Evolutionary conservation across 2,797 vertebrate species (phyloP), one percentile per base, ranked within the genome.

Genomic region (Valencia hispanica): DNA sequence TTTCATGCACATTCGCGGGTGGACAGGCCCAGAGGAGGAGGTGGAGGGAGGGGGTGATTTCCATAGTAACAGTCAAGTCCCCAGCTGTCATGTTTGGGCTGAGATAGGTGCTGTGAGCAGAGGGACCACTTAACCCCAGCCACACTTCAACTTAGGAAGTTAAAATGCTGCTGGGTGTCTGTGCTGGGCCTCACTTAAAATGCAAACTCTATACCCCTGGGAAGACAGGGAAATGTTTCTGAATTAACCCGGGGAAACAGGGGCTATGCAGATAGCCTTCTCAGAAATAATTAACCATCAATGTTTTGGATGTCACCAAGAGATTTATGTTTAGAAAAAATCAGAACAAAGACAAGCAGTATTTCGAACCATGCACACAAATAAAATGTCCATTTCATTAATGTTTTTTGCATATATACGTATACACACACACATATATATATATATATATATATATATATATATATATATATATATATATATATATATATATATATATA

Each of bases 61-160:
- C 95, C 94, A 95, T 95, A 92, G 96, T 93, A 95, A 95, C 94
- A 94, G 94, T 92, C 92, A 91, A 94, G 94, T 95, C 94, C 93
- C 94, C 95, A 95, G 96, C 95, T 96, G 96, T 96, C 94, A 95
- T 91, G 93, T 94, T 94, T 94, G 91, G 93, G 93, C 90, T 93
- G 90, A 94, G 94, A 94, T 93, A 93, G 94, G 94, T 94, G 94
- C 93, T 89, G 87, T 94, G 93, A 95, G 95, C 94, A 93, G 82
- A 87, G 95, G 95, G 95, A 95, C 95, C 95, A 96, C 95, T 96
- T 96, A 96, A 96, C 95, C 95, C 92, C 92, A 87, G 93, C 91
- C 90, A 88, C 94, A 94, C 93, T 94, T 95, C 94, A 95, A 93
- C 93, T 94, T 88, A 91, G 94, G 92, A 94, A 95, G 95, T 95